Evolutionary conservation across 2,113 vertebrate genomes (phyloP), one percentile per base, ranked within the genome.

Genomic region (Neolamprologus longior): DNA sequence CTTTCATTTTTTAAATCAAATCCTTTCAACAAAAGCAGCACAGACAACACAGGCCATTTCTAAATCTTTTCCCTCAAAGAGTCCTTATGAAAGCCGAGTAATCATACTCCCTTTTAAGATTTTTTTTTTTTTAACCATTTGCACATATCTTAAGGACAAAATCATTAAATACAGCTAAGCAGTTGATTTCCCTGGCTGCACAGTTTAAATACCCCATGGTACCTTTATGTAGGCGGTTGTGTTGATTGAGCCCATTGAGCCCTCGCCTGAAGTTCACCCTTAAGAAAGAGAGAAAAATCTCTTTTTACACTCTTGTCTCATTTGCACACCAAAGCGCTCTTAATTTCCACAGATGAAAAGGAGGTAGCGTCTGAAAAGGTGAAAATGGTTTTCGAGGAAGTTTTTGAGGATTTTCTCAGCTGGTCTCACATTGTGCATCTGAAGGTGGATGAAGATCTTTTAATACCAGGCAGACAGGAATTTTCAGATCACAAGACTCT

Each of bases 131-230:
- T 35, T 7, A 4, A 26, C 12, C n/a, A 40, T 82, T 40, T 55
- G 35, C 86, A 88, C 52, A 89, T 61, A 81, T 86, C 80, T 88
- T 78, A 63, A 87, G 85, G 87, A 80, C 37, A 57, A 37, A 87
- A 42, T 61, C n/a, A 28, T 85, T 85, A 88, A 80, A 83, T 50
- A 50, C 31, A 24, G 21, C 61, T 40, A 82, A 90, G 58, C 53
- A 35, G 40, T 28, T 82, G 57, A 87, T 84, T 90, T 83, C 55
- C 50, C 58, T 47, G 9, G 9, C 42, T 5, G 21, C 54, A 5
- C 12, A 83, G 54, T 83, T 91, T 55, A 85, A 88, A 52, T 9
- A 57, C 54, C 83, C 82, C 3, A 3, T 13, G 85, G 45, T 53
- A 35, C 68, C 33, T 86, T 61, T 40, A 28, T 6, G 71, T 54